Conservation (phyloP, 2,797 vertebrate genomes). For the Arnoldichthys spilopterus region DNA sequence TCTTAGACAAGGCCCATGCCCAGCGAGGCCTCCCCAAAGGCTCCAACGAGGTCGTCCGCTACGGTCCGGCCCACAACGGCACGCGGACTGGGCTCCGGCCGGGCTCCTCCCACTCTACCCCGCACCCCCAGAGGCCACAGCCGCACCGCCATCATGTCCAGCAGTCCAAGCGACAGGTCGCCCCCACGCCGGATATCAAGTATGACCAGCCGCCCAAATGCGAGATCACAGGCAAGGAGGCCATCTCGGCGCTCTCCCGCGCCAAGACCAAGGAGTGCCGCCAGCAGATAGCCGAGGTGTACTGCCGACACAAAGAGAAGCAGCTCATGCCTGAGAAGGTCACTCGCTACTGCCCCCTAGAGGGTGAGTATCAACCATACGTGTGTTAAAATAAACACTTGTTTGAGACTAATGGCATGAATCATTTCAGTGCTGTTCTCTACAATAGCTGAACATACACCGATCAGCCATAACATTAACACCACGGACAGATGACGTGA, state of each 20-base stretch:
- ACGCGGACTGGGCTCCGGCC: conserved; percentile 51
- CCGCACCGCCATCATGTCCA: conserved; percentile 71
- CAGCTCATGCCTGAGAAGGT: conserved; percentile 95
- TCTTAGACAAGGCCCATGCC: conserved; percentile 82
- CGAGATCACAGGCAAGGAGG: conserved; percentile 95
- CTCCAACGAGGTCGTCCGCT: conserved; percentile 81
- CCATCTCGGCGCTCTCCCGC: conserved; percentile 91
- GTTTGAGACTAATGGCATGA: too few species aligned
- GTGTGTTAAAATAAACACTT: not conserved
- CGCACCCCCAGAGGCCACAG: conserved; percentile 58
- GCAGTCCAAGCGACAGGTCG: conserved; percentile 65
- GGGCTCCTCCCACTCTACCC: conserved; percentile 61
- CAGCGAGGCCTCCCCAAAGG: conserved; percentile 79
- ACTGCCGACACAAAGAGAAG: conserved; percentile 91
- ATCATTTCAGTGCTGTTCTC: too few species aligned
- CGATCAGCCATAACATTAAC: too few species aligned
- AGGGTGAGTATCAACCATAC: conserved; percentile 80
- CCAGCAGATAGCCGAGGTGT: conserved; percentile 90
- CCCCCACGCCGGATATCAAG: conserved; percentile 77
- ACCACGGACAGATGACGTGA: too few species aligned
- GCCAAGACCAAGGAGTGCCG: conserved; percentile 90
- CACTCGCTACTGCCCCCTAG: conserved; percentile 89
- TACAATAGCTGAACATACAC: too few species aligned
- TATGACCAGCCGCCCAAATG: conserved; percentile 88
- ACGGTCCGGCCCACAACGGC: conserved; percentile 56